Percentiles rank a stretch among this genome's conserved stretches.
These are phyloP conservation scores for Eugnorisma glareosa DNA, from an alignment of 2,888 invertebrate species.

Conservation along the genomic window DNA sequence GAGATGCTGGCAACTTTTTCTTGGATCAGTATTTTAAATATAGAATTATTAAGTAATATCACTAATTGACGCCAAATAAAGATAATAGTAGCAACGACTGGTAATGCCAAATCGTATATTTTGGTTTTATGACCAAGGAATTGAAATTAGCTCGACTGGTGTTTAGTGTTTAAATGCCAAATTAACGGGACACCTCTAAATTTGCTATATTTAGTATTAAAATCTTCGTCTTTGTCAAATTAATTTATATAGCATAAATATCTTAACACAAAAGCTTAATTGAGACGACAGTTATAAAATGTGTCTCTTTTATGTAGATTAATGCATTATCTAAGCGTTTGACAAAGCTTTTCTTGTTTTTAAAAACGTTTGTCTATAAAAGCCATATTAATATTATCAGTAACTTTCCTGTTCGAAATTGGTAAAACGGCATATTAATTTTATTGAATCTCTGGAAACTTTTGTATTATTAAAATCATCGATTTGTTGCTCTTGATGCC, in stretches of 20 bases:
- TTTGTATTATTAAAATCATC: constrained; percentile 5
- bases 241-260: constrained; percentile 25
- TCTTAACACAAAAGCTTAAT: constrained; percentile 7
- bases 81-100: background rate
- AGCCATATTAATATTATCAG: constrained; percentile 8
- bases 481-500: constrained; percentile 24
- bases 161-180: background rate
- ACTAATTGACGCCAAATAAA: background rate
- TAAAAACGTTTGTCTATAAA: background rate
- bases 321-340: constrained; percentile 18
- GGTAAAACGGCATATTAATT: constrained; percentile 3
- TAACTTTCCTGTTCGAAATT: background rate
- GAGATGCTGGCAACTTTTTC: background rate
- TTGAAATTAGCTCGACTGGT: background rate
- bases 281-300: constrained; percentile 29
- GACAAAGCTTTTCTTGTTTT: constrained; percentile 32
- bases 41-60: background rate
- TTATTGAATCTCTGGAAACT: constrained; percentile 5
- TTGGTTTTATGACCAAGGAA: background rate
- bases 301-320: constrained; percentile 14
- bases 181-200: constrained; percentile 12
- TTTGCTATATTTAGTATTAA: constrained; percentile 9
- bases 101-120: background rate
- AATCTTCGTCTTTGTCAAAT: background rate
- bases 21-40: background rate